phyloP scores from a whole-genome alignment of 1,140 invertebrate genomes.

The Mya arenaria region DNA sequence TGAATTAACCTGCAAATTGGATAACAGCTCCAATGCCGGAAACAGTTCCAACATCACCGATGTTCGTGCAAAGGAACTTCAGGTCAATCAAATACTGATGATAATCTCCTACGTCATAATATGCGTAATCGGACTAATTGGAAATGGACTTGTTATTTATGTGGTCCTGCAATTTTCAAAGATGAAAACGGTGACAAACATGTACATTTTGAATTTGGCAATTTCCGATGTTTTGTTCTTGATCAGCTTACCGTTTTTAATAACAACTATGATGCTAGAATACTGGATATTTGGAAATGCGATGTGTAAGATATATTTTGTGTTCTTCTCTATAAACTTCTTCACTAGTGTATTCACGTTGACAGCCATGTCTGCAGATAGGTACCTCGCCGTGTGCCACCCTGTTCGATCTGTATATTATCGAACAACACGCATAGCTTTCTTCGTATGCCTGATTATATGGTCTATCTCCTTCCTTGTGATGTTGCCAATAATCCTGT shows the following conservation, averaged over 20 bases:
- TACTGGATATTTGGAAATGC: slow-evolving; percentile 95
- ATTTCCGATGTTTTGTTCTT: slow-evolving; percentile 98
- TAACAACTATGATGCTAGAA: slow-evolving; percentile 92
- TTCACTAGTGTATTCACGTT: slow-evolving; percentile 97
- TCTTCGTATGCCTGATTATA: slow-evolving; percentile 79
- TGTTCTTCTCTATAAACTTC: slow-evolving; percentile 96
- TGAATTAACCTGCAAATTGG: slow-evolving; percentile 8
- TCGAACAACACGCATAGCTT: slow-evolving; percentile 78
- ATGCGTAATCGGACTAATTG: slow-evolving; percentile 93
- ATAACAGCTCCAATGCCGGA: background rate
- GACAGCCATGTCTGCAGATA: slow-evolving; percentile 97
- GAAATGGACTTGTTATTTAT: slow-evolving; percentile 97
- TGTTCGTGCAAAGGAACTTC: background rate
- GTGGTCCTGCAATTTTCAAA: slow-evolving; percentile 93
- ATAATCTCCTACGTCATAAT: slow-evolving; percentile 84
- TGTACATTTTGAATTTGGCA: slow-evolving; percentile 97
- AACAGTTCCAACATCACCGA: background rate
- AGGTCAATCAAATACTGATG: slow-evolving; percentile 24
- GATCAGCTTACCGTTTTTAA: slow-evolving; percentile 95
- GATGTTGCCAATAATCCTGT: slow-evolving; percentile 94
- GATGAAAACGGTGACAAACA: slow-evolving; percentile 99
- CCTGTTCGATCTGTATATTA: slow-evolving; percentile 92
- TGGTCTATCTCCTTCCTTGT: slow-evolving; percentile 82
- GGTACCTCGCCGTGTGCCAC: slow-evolving; percentile 98
- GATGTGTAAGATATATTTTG: slow-evolving; percentile 94